Percentiles rank a stretch among this genome's conserved stretches.
Conservation (phyloP, 1,140 invertebrate species). For the Anagrus nilaparvatae region DNA sequence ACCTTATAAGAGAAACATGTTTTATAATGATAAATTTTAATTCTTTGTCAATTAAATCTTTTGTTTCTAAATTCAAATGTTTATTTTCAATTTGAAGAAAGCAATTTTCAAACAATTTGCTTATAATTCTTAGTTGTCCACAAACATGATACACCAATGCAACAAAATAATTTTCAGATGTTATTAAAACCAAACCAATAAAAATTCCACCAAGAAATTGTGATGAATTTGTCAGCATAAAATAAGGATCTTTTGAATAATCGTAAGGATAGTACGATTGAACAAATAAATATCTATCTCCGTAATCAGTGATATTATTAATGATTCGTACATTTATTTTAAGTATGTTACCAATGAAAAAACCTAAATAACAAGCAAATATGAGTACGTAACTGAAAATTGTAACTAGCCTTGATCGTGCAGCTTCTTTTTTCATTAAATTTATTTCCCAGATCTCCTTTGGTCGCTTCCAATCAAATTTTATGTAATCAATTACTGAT, state of each 20-base stretch:
- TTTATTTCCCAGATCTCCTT: not conserved
- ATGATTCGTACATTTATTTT: constrained; percentile 1
- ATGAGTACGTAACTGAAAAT: not conserved
- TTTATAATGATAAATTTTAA: too few species aligned
- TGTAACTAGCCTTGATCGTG: not conserved
- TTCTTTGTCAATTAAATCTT: too few species aligned
- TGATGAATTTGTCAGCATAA: not conserved
- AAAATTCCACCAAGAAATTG: not conserved
- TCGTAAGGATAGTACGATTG: constrained; percentile 8
- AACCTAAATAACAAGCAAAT: not conserved
- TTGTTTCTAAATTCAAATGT: too few species aligned
- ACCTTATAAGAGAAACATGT: too few species aligned
- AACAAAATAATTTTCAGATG: constrained; percentile 6
- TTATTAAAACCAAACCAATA: not conserved
- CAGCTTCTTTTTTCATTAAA: not conserved
- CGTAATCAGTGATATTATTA: constrained; percentile 3
- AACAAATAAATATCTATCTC: too few species aligned
- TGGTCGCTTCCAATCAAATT: not conserved
- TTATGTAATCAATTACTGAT: constrained; percentile 2
- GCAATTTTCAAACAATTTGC: not conserved
- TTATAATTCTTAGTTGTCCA: constrained; percentile 7
- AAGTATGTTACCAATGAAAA: not conserved
- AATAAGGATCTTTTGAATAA: constrained; percentile 1
- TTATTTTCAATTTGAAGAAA: too few species aligned
- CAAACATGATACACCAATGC: constrained; percentile 4